Evolutionary conservation across 2,888 invertebrate species (phyloP), one percentile per base, ranked within the genome.

Genomic region (Monochamus alternatus): DNA sequence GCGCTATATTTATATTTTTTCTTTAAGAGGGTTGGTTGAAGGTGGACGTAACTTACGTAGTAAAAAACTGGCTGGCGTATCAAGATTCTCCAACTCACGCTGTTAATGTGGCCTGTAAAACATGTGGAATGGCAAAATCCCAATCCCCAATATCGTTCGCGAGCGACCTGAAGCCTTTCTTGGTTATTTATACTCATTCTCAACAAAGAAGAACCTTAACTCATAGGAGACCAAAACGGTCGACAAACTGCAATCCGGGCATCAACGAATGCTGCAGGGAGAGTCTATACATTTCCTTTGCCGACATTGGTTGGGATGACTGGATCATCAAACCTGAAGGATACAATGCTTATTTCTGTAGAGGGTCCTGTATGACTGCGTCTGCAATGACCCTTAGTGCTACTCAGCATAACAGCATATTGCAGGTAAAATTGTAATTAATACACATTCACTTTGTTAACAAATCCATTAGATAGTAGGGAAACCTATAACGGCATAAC

Each of bases 291-390:
- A 94, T 97, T 77, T 94, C 94, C 79, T 97, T 97, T 86, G 93
- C 93, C 76, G 95, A 96, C 59, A 93, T 97, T 72, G 96, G 96
- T 64, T 97, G 97, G 97, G 93, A 93, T 82, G 94, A 96, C 87
- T 97, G 96, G 96, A 96, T 97, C 76, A 92, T 97, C 78, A 91
- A 93, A 80, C 97, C 97, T 0, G 90, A 91, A 12, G 96, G 95
- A 0, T 97, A 96, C 87, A 93, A 96, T 84, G 96, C 97, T 0
- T 96, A 96, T 88, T 96, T 96, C 89, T 97, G 97, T 86, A 93
- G 94, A 74, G 97, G 97, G 0, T 93, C 93, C 30, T 97, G 97
- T 85, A 91, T 93, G 0, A 92, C 94, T 0, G 93, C 94, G 44
- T 93, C 95, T 0, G 93, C 95, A 2, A 91, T 95, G 12, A 91